Conservation (phyloP, 2,797 vertebrate species). For the Rhinogobio ventralis region DNA sequence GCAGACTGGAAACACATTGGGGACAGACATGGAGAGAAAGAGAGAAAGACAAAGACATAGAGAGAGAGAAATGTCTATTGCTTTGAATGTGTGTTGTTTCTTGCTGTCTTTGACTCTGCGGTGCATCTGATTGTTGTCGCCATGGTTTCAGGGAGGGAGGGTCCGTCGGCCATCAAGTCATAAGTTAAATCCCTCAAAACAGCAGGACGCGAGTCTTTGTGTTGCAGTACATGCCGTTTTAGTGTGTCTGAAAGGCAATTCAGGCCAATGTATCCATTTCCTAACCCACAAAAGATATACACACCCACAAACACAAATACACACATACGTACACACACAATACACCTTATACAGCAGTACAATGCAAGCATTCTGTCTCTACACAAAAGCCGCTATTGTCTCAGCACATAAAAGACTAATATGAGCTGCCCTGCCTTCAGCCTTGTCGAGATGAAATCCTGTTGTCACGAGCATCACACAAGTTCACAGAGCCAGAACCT, state of each 20-base stretch:
- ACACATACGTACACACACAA: conserved; percentile 31
- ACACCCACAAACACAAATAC: conserved; percentile 49
- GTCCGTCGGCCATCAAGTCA: conserved; percentile 22
- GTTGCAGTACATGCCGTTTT: conserved; percentile 18
- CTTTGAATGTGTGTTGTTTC: conserved; percentile 24
- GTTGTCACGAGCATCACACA: conserved; percentile 27
- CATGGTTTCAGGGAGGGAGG: conserved; percentile 23
- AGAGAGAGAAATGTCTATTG: conserved; percentile 30
- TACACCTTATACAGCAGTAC: conserved; percentile 35
- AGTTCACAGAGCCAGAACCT: conserved; percentile 6
- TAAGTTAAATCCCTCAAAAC: conserved; percentile 34
- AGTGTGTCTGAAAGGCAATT: conserved; percentile 29
- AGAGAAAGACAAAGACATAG: conserved; percentile 24
- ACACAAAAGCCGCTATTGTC: conserved; percentile 51
- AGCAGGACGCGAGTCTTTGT: conserved; percentile 14
- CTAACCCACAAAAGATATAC: conserved; percentile 36
- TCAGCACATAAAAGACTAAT: conserved; percentile 42
- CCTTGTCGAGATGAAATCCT: conserved; percentile 20
- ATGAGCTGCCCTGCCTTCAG: conserved; percentile 41
- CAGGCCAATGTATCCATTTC: conserved; percentile 40
- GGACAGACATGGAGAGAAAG: conserved; percentile 25
- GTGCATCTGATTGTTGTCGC: conserved; percentile 20
- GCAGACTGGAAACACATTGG: conserved; percentile 44
- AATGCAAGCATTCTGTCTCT: conserved; percentile 51
- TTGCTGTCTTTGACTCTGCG: conserved; percentile 16